Base-by-base conservation (phyloP, 2,113 vertebrate genomes). In the Chaetodon auriga region DNA sequence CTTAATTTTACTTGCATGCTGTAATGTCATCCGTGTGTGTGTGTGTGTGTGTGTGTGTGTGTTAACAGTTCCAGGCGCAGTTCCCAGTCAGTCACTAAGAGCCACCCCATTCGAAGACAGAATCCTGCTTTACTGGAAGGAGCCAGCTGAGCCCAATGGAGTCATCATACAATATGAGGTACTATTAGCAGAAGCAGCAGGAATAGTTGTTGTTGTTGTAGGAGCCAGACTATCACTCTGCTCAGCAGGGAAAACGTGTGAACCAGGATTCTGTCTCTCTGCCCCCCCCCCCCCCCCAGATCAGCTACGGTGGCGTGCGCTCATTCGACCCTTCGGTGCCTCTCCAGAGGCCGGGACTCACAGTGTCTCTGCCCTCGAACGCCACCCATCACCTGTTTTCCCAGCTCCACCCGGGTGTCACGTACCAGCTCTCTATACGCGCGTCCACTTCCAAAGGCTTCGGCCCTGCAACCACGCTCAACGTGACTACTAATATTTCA, bases 111-210 rank as follows among this genome's bases (percentile, higher is more conserved):
- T 97, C 91, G 98, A 99, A 95, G 98, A 99, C 90, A 96, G 96
- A 81, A 99, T 99, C 91, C 97, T 96, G 74, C 95, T 99, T 77
- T 96, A 97, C 87, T 99, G 98, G 98, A 99, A 98, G 88, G 98
- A 99, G 82, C 98, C 98, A 25, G 46, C 96, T 75, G 98, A 99
- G 90, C 97, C 98, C 92, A 99, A 99, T 76, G 98, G 98, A 82
- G 91, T 99, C 92, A 98, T 99, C 94, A 99, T 97, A 81, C 97
- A 99, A 68, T 99, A 99, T 90, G 98, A 99, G 98, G 98, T 99
- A 97, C 74, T 73, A 16, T 51, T 61, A 62, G 16, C 2, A 11
- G 41, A 10, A 51, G 43, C 25, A 65, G 12, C 2, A 21, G 49
- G 30, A 30, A 30, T 9, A 13, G 8, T 45, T 13, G 36, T 19